Base-by-base conservation (phyloP, 2,113 vertebrate species). In the Campylomormyrus numenius region DNA sequence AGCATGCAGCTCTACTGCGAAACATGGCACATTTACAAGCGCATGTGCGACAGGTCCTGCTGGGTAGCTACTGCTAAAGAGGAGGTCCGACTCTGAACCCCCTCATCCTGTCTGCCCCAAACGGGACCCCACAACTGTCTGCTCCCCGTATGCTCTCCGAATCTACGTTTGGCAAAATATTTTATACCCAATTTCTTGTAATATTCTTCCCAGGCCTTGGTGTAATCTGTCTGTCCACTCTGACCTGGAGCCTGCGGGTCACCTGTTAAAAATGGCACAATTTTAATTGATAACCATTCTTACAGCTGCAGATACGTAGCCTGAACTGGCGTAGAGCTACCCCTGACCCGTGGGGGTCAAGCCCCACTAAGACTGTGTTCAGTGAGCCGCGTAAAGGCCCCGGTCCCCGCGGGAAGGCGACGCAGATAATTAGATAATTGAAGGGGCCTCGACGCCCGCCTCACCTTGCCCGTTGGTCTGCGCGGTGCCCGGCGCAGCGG, bases 181-280 rank as follows among this genome's bases (percentile, higher is more conserved):
- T 94, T 93, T 94, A 89, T 98, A 99, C 98, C 98, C 96, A 97
- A 98, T 98, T 99, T 99, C 96, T 99, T 98, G 97, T 99, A 99
- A 97, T 99, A 99, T 91, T 99, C 98, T 94, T 99, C 98, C 98
- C 98, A 99, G 94, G 98, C 98, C 96, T 99, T 98, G 93, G 98
- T 98, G 95, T 99, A 99, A 97, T 99, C 98, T 96, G 98, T 97
- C 94, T 99, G 98, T 94, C 97, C 98, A 96, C 97, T 96, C 96
- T 97, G 98, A 96, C 97, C 97, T 96, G 98, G 97, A 96, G 97
- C 97, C 95, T 98, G 98, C 92, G 97, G 98, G 96, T 98, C 98
- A 96, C 97, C 98, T 98, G 94, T 96, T 95, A 96, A 95, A 95
- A 95, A 96, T 92, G 93, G 96, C 94, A 96, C 95, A 95, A 90